Conservation (phyloP, 2,113 vertebrate genomes). For the Hemichromis elongatus region DNA sequence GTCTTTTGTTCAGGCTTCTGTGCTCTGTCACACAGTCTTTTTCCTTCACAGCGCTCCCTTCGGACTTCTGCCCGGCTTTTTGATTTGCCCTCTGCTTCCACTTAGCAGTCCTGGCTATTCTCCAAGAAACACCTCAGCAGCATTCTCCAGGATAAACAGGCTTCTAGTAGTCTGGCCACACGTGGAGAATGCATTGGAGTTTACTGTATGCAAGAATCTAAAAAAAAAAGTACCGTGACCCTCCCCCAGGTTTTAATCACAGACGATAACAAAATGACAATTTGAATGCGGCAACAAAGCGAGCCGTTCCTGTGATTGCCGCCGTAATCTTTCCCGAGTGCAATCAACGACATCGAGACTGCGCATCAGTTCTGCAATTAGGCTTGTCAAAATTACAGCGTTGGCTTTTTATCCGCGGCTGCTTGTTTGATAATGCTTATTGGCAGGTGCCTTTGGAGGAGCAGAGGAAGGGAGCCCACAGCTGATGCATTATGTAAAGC, state of each 20-base stretch:
- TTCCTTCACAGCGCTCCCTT: constrained; percentile 26
- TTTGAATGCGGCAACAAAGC: not conserved
- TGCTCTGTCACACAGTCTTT: constrained; percentile 15
- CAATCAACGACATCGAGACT: constrained; percentile 23
- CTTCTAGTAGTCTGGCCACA: not conserved
- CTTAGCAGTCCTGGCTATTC: constrained; percentile 59
- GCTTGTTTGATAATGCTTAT: constrained; percentile 25
- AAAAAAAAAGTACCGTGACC: not conserved
- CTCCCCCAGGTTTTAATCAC: not conserved
- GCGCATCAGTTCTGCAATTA: constrained; percentile 42
- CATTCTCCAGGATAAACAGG: constrained; percentile 3
- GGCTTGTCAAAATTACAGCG: constrained; percentile 13
- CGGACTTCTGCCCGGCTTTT: constrained; percentile 45
- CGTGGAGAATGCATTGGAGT: not conserved
- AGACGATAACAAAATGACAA: constrained; percentile 18
- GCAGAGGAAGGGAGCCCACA: constrained; percentile 1
- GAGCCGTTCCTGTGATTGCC: constrained; percentile 2
- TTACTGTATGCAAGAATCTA: not conserved
- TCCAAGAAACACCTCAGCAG: constrained; percentile 63
- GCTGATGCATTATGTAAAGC: constrained; percentile 41
- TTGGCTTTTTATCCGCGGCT: constrained; percentile 1
- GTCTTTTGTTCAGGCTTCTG: constrained; percentile 25
- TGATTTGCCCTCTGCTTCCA: constrained; percentile 71
- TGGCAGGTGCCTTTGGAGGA: constrained; percentile 38
- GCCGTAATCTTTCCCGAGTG: constrained; percentile 26